Conservation (phyloP, 2,888 invertebrate genomes). For the Dendrolimus houi region DNA sequence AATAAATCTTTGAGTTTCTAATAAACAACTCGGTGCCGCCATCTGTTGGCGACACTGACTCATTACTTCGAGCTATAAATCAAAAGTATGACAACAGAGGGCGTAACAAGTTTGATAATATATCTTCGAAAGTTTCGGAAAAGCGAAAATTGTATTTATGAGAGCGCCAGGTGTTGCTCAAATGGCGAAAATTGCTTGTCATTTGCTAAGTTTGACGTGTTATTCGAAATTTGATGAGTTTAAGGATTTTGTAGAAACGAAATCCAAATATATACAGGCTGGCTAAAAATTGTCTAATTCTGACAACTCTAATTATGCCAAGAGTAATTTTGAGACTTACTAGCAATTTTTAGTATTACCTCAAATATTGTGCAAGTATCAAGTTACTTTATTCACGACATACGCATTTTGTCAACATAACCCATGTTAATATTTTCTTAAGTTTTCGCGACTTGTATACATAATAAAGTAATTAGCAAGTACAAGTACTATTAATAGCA, state of each 20-base stretch:
- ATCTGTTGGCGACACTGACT: slow-evolving; percentile 43
- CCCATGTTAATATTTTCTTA: too few species aligned
- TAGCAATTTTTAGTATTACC: too few species aligned
- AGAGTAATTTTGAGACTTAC: too few species aligned
- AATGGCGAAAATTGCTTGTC: slow-evolving; percentile 9
- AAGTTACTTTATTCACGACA: too few species aligned
- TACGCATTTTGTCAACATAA: too few species aligned
- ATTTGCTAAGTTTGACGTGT: slow-evolving; percentile 15
- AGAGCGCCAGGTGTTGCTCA: slow-evolving; percentile 21
- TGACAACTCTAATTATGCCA: too few species aligned
- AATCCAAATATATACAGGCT: too few species aligned
- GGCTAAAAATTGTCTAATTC: too few species aligned
- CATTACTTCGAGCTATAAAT: slow-evolving; percentile 57
- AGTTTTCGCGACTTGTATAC: too few species aligned
- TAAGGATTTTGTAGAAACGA: not conserved
- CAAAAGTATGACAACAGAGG: slow-evolving; percentile 54
- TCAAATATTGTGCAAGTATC: too few species aligned
- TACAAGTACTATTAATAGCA: too few species aligned
- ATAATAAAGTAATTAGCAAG: too few species aligned
- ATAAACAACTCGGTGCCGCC: slow-evolving; percentile 22
- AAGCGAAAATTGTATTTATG: slow-evolving; percentile 55
- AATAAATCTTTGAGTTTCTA: slow-evolving; percentile 45
- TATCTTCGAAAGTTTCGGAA: slow-evolving; percentile 37
- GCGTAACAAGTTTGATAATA: slow-evolving; percentile 52
- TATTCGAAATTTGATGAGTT: not conserved